phyloP scores from a whole-genome alignment of 2,113 vertebrate species.

The Hepsetus odoe region DNA sequence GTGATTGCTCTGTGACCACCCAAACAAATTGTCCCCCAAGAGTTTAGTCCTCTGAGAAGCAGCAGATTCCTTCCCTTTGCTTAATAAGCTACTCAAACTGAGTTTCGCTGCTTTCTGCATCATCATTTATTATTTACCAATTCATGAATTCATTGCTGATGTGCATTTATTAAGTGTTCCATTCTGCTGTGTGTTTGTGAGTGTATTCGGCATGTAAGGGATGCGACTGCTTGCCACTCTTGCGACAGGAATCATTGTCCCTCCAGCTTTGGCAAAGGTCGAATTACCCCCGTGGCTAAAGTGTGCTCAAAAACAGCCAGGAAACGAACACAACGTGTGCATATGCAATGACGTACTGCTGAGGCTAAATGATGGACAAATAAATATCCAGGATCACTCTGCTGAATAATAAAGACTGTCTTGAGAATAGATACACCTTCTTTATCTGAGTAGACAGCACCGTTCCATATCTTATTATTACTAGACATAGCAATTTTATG shows the following conservation, averaged over 20 bases:
- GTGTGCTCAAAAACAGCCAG: not conserved
- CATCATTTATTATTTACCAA: conserved; percentile 39
- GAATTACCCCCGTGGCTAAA: not conserved
- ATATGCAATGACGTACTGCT: not conserved
- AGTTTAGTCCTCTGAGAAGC: not conserved
- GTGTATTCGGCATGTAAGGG: not conserved
- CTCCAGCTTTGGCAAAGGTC: not conserved
- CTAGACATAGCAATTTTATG: no score
- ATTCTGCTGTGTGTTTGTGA: not conserved
- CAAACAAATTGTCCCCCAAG: conserved; percentile 12
- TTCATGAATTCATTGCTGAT: conserved; percentile 25
- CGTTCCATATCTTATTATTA: not conserved
- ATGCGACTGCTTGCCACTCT: not conserved
- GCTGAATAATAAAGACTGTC: not conserved
- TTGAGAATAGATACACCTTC: not conserved
- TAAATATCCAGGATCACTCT: not conserved
- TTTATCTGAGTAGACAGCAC: not conserved
- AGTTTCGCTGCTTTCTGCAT: conserved; percentile 25
- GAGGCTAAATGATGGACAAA: not conserved
- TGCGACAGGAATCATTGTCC: not conserved
- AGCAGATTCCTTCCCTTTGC: not conserved
- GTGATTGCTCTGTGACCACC: conserved; percentile 26
- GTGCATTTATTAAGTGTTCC: conserved; percentile 24
- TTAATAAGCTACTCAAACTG: not conserved
- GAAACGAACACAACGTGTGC: not conserved